A percentile compares a stretch with the other conserved stretches of the same genome.
phyloP scores from a whole-genome alignment of 1,140 invertebrate genomes.

The Dreissena rostriformis region DNA sequence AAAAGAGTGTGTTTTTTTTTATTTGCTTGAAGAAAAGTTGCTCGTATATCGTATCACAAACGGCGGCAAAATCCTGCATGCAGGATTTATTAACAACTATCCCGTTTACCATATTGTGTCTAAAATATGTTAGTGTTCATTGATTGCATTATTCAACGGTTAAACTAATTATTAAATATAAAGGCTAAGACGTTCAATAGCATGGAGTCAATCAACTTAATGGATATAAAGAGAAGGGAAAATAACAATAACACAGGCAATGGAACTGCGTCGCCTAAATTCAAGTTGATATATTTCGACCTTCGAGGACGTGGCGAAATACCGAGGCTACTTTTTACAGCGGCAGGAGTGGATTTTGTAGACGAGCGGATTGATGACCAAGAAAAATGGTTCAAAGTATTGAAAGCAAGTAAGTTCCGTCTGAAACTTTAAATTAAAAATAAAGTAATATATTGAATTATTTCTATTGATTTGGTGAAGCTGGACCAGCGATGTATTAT shows the following conservation, averaged over 20 bases:
- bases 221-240: neutral
- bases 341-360: conserved; percentile 39
- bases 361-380: conserved; percentile 45
- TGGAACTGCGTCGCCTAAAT: neutral
- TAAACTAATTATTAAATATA: neutral
- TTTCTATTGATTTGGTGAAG: no score
- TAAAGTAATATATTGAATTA: no score
- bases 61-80: no score
- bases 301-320: conserved; percentile 44
- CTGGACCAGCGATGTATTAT: no score
- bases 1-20: no score
- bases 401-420: conserved; percentile 45
- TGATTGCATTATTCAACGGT: neutral
- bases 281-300: conserved; percentile 47
- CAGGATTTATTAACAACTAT: neutral
- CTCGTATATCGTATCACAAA: no score
- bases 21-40: no score
- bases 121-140: neutral
- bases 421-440: no score
- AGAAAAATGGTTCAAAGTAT: conserved; percentile 44
- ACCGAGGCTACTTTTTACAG: conserved; percentile 41
- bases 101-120: neutral
- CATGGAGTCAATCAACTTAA: neutral
- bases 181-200: neutral
- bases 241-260: conserved; percentile 32